phyloP scores from a whole-genome alignment of 2,888 invertebrate species.

The Lasioglossum zephyrum region DNA sequence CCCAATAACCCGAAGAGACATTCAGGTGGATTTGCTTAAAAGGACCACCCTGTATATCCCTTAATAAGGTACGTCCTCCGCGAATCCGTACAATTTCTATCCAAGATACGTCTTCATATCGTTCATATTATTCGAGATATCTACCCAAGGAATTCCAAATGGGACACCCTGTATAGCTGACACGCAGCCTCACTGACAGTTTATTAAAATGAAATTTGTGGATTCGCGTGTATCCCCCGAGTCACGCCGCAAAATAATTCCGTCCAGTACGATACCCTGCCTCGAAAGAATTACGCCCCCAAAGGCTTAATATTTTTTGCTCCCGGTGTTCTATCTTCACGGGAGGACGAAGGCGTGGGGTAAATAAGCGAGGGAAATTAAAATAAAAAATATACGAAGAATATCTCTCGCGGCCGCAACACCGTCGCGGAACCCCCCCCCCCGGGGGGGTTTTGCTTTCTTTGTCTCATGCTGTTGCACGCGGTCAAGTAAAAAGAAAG shows the following conservation, averaged over 20 bases:
- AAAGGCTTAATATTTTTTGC: conserved; percentile 30
- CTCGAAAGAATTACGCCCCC: conserved; percentile 4
- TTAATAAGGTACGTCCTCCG: not conserved
- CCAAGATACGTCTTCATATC: not conserved
- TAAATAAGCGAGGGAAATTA: conserved; percentile 26
- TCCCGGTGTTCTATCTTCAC: conserved; percentile 7
- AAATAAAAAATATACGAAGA: conserved; percentile 13
- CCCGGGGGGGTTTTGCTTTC: not conserved
- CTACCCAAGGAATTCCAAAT: not conserved
- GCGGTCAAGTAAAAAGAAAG: conserved; percentile 8
- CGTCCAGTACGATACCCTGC: conserved; percentile 10
- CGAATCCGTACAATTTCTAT: not conserved
- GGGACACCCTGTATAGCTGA: not conserved
- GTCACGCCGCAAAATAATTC: conserved; percentile 14
- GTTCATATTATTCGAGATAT: not conserved
- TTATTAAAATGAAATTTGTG: conserved; percentile 43
- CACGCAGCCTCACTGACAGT: conserved; percentile 19
- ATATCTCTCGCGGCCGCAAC: not conserved
- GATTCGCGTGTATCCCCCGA: not conserved
- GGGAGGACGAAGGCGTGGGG: not conserved
- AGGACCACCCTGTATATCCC: no score
- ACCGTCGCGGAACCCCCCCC: not conserved
- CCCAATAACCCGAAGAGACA: no score
- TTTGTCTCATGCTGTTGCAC: not conserved
- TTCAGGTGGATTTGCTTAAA: no score